Evolutionary conservation across 2,797 vertebrate genomes (phyloP).

Genomic region (Okamejei kenojei): DNA sequence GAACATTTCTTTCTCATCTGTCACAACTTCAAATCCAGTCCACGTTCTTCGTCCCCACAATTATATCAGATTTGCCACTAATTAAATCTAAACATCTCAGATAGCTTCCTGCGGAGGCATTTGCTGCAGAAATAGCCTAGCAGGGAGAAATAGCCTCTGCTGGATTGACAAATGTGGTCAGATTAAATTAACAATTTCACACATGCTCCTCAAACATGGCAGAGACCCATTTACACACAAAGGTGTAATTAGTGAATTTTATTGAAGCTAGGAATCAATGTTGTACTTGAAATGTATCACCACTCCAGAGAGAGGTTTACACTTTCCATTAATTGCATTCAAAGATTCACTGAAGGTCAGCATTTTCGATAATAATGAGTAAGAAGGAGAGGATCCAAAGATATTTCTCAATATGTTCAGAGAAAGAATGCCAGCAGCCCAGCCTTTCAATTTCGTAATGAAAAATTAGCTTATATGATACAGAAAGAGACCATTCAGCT

Average conservation of each 20-base stretch:
- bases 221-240: conserved; percentile 6
- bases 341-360: conserved; percentile 10
- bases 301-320: neutral
- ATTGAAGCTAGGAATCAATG: neutral
- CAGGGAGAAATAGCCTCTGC: no score
- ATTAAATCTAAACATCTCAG: neutral
- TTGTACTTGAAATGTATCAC: neutral
- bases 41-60: neutral
- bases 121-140: neutral
- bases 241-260: conserved; percentile 18
- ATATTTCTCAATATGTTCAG: conserved; percentile 1
- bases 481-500: no score
- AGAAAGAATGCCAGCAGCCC: neutral
- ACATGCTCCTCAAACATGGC: neutral
- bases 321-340: conserved; percentile 8
- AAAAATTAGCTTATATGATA: neutral
- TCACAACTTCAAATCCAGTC: no score
- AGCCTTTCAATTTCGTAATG: neutral
- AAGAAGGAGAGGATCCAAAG: neutral
- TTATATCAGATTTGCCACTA: neutral
- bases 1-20: no score
- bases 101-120: neutral
- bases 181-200: conserved; percentile 25
- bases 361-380: neutral
- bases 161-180: conserved; percentile 20